These are phyloP conservation scores for Conopomorpha cramerella DNA, from an alignment of 1,140 invertebrate genomes.

Conservation along the genomic window DNA sequence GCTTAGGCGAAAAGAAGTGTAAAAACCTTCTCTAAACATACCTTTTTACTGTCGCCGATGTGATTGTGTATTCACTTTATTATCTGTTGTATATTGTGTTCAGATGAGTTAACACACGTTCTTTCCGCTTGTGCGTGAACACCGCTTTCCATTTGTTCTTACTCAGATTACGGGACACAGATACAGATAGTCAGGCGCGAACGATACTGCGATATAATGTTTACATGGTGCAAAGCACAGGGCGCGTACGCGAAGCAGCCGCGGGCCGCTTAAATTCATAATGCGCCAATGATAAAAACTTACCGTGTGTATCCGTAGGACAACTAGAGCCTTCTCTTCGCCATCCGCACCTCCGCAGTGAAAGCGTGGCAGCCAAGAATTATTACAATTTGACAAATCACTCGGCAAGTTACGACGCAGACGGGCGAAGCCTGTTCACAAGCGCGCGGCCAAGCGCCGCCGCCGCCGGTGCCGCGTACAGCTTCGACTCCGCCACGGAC, in stretches of 20 bases:
- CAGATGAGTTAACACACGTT: conserved; percentile 43
- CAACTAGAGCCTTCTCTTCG: conserved; percentile 60
- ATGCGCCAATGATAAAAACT: too few relatives aligned
- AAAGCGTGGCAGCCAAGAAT: conserved; percentile 60
- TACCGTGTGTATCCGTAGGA: conserved; percentile 59
- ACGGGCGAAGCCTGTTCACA: conserved; percentile 57
- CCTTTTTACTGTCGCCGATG: conserved; percentile 46
- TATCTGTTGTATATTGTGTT: conserved; percentile 40
- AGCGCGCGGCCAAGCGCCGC: conserved; percentile 18
- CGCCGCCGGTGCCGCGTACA: conserved; percentile 35
- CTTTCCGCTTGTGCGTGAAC: conserved; percentile 56
- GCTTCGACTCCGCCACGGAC: conserved; percentile 53
- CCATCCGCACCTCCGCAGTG: conserved; percentile 48
- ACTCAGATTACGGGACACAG: conserved; percentile 6
- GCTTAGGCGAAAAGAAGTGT: conserved; percentile 56
- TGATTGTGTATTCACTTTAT: conserved; percentile 39
- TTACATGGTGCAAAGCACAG: too few relatives aligned
- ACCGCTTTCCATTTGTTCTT: conserved; percentile 47
- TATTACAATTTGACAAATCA: conserved; percentile 67
- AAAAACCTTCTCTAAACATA: conserved; percentile 21
- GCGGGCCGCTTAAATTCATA: too few relatives aligned
- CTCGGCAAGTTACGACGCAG: conserved; percentile 61
- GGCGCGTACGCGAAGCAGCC: conserved; percentile 46
- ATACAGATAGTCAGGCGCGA: too few relatives aligned
- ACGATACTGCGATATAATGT: conserved; percentile 12